A percentile compares a stretch with the other conserved stretches of the same genome.
These are phyloP conservation scores for Helobdella robusta DNA, from an alignment of 2,888 invertebrate genomes.

Conservation along the genomic window DNA sequence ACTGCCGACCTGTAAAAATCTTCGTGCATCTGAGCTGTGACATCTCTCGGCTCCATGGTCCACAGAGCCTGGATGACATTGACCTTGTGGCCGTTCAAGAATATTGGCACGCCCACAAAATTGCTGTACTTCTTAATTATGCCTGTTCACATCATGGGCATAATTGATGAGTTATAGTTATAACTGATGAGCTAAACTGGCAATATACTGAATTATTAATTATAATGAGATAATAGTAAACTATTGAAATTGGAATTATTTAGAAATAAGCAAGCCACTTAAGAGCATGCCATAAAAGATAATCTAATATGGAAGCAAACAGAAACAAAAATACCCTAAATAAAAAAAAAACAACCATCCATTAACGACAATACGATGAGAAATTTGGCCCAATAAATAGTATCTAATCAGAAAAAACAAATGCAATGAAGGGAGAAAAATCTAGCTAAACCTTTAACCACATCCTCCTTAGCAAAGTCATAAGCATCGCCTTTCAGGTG, in stretches of 20 bases:
- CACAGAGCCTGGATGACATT: slow-evolving; percentile 85
- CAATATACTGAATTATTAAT: no score
- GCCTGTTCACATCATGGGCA: slow-evolving; percentile 51
- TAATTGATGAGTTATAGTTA: background rate
- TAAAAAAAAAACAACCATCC: no score
- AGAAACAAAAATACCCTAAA: background rate
- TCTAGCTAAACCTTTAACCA: slow-evolving; percentile 61
- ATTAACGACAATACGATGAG: no score
- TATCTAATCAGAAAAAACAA: background rate
- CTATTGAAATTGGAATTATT: no score
- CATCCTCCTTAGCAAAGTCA: slow-evolving; percentile 77
- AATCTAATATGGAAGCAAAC: background rate
- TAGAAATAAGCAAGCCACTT: no score
- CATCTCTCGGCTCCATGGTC: slow-evolving; percentile 80
- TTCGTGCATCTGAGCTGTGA: slow-evolving; percentile 73
- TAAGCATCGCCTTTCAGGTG: slow-evolving; percentile 77
- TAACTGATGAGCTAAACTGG: background rate
- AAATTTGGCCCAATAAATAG: no score
- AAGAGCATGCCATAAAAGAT: no score
- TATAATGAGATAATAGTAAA: no score
- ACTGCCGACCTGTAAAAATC: slow-evolving; percentile 69
- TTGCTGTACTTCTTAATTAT: slow-evolving; percentile 93
- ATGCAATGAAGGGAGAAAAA: background rate
- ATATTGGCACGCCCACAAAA: slow-evolving; percentile 87
- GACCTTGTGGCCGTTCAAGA: slow-evolving; percentile 74